Percentiles rank a stretch among this genome's conserved stretches.
phyloP scores from a whole-genome alignment of 2,797 vertebrate genomes.

The Tinamus major region DNA sequence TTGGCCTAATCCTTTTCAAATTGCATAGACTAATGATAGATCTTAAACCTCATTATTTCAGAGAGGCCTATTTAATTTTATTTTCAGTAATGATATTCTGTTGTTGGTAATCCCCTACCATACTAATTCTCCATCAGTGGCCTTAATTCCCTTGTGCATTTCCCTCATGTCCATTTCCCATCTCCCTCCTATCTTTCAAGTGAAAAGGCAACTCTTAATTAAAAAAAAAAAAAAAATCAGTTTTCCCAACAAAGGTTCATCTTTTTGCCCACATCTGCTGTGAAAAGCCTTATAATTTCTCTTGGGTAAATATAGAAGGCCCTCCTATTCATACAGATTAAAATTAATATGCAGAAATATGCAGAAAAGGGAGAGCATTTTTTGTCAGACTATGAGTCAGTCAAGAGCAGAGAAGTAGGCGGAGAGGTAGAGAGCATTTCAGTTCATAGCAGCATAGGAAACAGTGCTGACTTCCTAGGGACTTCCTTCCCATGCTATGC shows the following conservation, averaged over 20 bases:
- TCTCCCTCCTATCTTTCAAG: not conserved
- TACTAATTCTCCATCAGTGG: not conserved
- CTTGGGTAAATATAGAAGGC: not conserved
- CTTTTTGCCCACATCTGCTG: not conserved
- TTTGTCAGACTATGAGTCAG: constrained; percentile 34
- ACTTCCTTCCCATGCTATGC: not conserved
- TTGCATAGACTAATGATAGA: not conserved
- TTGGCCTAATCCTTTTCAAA: not conserved
- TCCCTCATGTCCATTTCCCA: not conserved
- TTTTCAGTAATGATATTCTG: constrained; percentile 27
- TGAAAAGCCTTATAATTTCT: not conserved
- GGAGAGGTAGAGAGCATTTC: not conserved
- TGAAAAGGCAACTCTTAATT: not conserved
- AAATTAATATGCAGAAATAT: constrained; percentile 18
- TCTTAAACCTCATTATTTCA: constrained; percentile 21
- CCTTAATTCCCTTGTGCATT: constrained; percentile 9
- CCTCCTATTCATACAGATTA: not conserved
- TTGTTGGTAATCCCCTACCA: not conserved
- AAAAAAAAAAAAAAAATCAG: not conserved
- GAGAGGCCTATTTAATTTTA: not conserved
- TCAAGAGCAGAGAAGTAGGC: constrained; percentile 1
- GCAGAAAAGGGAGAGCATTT: not conserved
- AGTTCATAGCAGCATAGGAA: not conserved
- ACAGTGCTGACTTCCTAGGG: not conserved
- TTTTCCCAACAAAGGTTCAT: not conserved